A percentile compares a stretch with the other conserved stretches of the same genome.
phyloP scores from a whole-genome alignment of 2,888 invertebrate species.

The Ormyrus thymus region DNA sequence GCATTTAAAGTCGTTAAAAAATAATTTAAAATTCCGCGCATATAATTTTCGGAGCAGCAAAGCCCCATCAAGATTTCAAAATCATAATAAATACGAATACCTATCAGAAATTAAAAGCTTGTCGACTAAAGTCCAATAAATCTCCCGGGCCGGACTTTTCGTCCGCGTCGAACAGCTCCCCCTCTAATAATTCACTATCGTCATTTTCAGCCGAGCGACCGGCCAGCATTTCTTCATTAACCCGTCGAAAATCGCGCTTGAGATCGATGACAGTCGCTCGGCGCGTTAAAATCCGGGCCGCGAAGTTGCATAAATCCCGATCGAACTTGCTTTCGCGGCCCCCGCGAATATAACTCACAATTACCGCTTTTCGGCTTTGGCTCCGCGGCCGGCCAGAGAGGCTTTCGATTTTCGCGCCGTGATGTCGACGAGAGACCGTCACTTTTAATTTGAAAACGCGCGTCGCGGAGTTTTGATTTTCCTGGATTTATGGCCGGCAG shows the following conservation, averaged over 20 bases:
- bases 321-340: slow-evolving; percentile 36
- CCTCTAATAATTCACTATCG: slow-evolving; percentile 51
- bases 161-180: not conserved
- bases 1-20: not conserved
- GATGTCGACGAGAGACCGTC: slow-evolving; percentile 65
- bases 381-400: not conserved
- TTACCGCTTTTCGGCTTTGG: slow-evolving; percentile 60
- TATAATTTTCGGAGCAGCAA: too few relatives aligned
- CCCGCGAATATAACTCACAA: slow-evolving; percentile 68
- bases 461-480: slow-evolving; percentile 70
- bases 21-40: not conserved
- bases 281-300: slow-evolving; percentile 35
- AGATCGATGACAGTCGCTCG: slow-evolving; percentile 47
- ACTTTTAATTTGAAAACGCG: slow-evolving; percentile 71
- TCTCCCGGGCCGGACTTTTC: not conserved
- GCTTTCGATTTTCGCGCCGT: slow-evolving; percentile 58
- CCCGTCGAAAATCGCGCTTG: slow-evolving; percentile 37
- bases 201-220: slow-evolving; percentile 41
- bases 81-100: slow-evolving; percentile 30
- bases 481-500: slow-evolving; percentile 67
- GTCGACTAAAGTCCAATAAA: slow-evolving; percentile 12
- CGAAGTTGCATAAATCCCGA: slow-evolving; percentile 48
- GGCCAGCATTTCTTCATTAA: slow-evolving; percentile 54
- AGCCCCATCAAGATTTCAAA: not conserved
- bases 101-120: slow-evolving; percentile 10